Conservation (phyloP, 2,888 invertebrate species). For the Baccha elongata region DNA sequence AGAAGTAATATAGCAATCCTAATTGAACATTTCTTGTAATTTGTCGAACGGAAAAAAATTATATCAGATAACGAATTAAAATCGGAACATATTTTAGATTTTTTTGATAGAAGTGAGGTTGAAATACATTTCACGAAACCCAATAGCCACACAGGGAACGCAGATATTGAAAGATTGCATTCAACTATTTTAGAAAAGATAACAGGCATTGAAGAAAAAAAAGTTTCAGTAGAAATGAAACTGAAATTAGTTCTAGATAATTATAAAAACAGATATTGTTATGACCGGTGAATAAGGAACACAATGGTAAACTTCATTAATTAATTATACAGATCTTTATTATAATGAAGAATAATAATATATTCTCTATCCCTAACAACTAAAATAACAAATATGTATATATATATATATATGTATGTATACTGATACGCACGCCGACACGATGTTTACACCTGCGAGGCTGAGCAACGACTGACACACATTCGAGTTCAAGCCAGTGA, state of each 20-base stretch:
- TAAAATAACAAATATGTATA: too few relatives aligned
- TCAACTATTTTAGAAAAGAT: conserved; percentile 68
- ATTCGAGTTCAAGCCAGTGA: too few relatives aligned
- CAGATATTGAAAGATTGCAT: conserved; percentile 62
- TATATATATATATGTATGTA: too few relatives aligned
- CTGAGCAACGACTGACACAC: too few relatives aligned
- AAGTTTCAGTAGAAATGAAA: conserved; percentile 56
- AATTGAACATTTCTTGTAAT: conserved; percentile 53
- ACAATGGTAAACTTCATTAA: too few relatives aligned
- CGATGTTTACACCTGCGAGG: too few relatives aligned
- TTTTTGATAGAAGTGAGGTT: conserved; percentile 6
- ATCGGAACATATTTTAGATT: conserved; percentile 15
- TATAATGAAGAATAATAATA: too few relatives aligned
- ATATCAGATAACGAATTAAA: conserved; percentile 61
- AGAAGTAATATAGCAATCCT: conserved; percentile 40
- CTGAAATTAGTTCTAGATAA: conserved; percentile 57
- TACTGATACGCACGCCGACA: too few relatives aligned
- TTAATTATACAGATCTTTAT: too few relatives aligned
- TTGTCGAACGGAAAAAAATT: conserved; percentile 52
- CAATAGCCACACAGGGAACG: conserved; percentile 32
- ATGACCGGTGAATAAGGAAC: too few relatives aligned
- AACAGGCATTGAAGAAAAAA: conserved; percentile 47
- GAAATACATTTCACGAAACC: conserved; percentile 1
- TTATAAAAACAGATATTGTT: conserved; percentile 66
- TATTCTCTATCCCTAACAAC: too few relatives aligned